Percentiles rank a stretch among this genome's conserved stretches.
Conservation (phyloP, 2,888 invertebrate genomes). For the Scelioninae gen. 1 region DNA sequence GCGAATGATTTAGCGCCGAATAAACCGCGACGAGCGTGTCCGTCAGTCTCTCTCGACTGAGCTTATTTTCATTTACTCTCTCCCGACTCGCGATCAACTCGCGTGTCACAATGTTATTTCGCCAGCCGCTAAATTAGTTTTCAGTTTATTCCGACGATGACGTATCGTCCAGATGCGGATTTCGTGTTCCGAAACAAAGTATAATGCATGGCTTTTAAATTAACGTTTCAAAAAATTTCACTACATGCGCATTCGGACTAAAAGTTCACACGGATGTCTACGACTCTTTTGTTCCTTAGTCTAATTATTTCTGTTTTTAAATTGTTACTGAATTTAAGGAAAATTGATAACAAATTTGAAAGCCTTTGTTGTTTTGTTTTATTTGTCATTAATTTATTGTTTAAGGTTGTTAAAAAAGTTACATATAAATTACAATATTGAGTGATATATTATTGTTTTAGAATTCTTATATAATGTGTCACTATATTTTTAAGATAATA, state of each 20-base stretch:
- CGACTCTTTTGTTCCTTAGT: not conserved
- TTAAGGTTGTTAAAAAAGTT: too few species aligned
- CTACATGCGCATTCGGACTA: too few species aligned
- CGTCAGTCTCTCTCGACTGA: conserved; percentile 33
- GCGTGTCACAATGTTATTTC: conserved; percentile 55
- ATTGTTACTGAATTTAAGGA: too few species aligned
- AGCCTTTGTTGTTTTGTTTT: too few species aligned
- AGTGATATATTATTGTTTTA: too few species aligned
- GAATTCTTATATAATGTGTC: too few species aligned
- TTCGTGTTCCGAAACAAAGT: conserved; percentile 34
- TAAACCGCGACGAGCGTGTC: conserved; percentile 52
- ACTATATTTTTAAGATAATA: too few species aligned
- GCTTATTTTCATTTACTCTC: conserved; percentile 52
- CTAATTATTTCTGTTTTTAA: too few species aligned
- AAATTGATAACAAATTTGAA: too few species aligned
- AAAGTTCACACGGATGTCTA: not conserved
- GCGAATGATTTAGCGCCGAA: conserved; percentile 59
- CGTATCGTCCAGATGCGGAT: conserved; percentile 44
- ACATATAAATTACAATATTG: too few species aligned
- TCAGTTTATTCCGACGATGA: conserved; percentile 43
- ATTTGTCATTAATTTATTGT: too few species aligned
- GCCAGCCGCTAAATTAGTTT: conserved; percentile 57
- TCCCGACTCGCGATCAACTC: conserved; percentile 23
- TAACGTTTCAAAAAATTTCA: conserved; percentile 17
- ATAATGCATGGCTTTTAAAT: conserved; percentile 46